Percentiles rank a stretch among this genome's conserved stretches.
These are phyloP conservation scores for Nymphalis polychloros DNA, from an alignment of 2,888 invertebrate species.

Conservation along the genomic window DNA sequence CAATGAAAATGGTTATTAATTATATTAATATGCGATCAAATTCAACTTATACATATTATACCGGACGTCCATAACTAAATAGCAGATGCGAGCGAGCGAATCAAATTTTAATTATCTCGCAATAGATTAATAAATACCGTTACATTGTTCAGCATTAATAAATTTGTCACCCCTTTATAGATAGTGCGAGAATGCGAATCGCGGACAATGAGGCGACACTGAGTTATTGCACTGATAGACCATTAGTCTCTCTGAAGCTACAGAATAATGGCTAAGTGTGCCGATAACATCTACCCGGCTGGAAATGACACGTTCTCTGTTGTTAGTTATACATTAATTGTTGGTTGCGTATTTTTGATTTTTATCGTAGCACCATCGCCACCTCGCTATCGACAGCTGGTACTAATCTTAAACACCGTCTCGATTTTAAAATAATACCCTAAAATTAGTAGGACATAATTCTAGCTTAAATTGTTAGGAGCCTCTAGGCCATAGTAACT, in stretches of 20 bases:
- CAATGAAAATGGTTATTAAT: conserved; percentile 4
- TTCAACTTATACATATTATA: background rate
- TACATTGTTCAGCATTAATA: conserved; percentile 74
- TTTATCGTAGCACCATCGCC: conserved; percentile 37
- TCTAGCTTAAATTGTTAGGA: background rate
- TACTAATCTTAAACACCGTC: conserved; percentile 21
- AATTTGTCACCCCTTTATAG: conserved; percentile 78
- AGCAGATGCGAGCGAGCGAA: conserved; percentile 51
- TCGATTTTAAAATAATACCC: background rate
- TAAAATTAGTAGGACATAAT: background rate
- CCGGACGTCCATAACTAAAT: conserved; percentile 31
- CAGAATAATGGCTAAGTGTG: conserved; percentile 65
- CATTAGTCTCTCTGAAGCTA: conserved; percentile 76
- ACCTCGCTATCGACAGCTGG: conserved; percentile 23
- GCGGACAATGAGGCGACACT: conserved; percentile 74
- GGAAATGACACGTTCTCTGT: conserved; percentile 55
- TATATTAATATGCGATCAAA: conserved; percentile 1
- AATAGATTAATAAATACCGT: conserved; percentile 65
- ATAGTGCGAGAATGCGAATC: conserved; percentile 73
- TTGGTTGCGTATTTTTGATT: conserved; percentile 41
- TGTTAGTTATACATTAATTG: conserved; percentile 43
- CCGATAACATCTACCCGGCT: conserved; percentile 51
- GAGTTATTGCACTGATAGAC: conserved; percentile 72
- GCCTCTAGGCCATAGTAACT: too few relatives aligned
- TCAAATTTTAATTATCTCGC: conserved; percentile 71